Base-by-base conservation (phyloP, 2,113 vertebrate genomes). In the Phainopepla nitens region DNA sequence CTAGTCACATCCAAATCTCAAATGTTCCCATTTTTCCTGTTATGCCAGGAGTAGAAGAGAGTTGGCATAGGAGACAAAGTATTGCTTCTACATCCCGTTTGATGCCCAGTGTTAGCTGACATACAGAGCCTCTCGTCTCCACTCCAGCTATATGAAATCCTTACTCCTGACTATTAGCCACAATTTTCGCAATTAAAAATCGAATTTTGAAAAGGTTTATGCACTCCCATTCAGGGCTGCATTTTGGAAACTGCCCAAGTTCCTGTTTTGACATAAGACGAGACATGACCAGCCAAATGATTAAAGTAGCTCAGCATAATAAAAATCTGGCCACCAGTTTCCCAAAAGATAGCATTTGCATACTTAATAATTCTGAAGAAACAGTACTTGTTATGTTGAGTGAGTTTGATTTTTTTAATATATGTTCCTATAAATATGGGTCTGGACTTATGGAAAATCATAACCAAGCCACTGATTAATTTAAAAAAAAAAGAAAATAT, bases 221-320 rank as follows among this genome's bases (percentile, higher is more conserved):
- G 24, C 0, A 3, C 8, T 7, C 13, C 11, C 3, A 15, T 61
- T 82, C 24, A n/a, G 29, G 28, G n/a, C 18, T 80, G 1, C 36
- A 31, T 33, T 70, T 81, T 94, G 78, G 71, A 88, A 94, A 73
- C 19, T 73, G 62, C 24, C 51, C 47, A 89, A 58, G 23, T 17
- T 92, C 31, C 24, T 73, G 12, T 49, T 88, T 51, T 7, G 8
- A 60, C 35, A 20, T 13, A 22, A 82, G 35, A 81, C 69, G 83
- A 81, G 23, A 73, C 16, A 54, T 4, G 18, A 47, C 19, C 51
- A 82, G 60, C 7, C 42, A 85, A 65, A 90, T 47, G 10, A 36
- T 54, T 73, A 82, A 78, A 89, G 72, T 15, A 79, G 15, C 19
- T 69, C 42, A 69, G 49, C 15, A n/a, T 28, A 93, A 69, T 18